These are phyloP conservation scores for Rhyacichthys aspro DNA, from an alignment of 2,797 vertebrate species.

Conservation along the genomic window DNA sequence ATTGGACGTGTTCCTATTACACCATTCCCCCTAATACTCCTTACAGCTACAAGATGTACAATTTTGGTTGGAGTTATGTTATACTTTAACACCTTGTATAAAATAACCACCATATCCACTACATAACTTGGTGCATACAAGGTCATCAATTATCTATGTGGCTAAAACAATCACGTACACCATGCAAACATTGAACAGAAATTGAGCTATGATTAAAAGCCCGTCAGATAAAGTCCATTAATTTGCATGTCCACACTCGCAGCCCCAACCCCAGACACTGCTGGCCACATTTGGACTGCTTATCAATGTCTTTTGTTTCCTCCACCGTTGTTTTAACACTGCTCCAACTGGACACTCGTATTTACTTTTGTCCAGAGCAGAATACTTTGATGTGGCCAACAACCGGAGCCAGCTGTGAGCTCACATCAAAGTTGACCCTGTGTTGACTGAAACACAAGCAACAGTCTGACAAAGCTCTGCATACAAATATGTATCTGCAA, in stretches of 20 bases:
- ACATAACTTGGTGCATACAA: too few relatives aligned
- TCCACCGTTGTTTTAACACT: slow-evolving; percentile 18
- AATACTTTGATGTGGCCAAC: slow-evolving; percentile 45
- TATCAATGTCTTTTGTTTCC: slow-evolving; percentile 23
- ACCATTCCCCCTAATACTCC: too few relatives aligned
- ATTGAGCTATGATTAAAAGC: too few relatives aligned
- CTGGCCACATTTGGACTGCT: slow-evolving; percentile 19
- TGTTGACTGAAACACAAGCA: slow-evolving; percentile 47
- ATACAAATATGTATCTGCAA: slow-evolving; percentile 41
- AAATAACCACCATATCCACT: too few relatives aligned
- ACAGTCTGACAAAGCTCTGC: slow-evolving; percentile 21
- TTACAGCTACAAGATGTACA: too few relatives aligned
- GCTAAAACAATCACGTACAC: background rate
- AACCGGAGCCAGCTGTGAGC: slow-evolving; percentile 33
- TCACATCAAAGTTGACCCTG: slow-evolving; percentile 45
- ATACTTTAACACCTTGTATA: background rate
- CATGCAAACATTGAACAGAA: background rate
- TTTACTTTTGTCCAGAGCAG: slow-evolving; percentile 39
- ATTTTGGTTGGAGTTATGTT: too few relatives aligned
- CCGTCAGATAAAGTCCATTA: background rate
- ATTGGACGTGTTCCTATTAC: too few relatives aligned
- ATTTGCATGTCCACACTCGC: slow-evolving; percentile 13
- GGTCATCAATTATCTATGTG: background rate
- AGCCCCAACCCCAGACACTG: slow-evolving; percentile 7
- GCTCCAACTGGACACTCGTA: slow-evolving; percentile 34